Evolutionary conservation across 2,797 vertebrate species (phyloP), one percentile per base, ranked within the genome.

Genomic region (Sebastes nivosus): DNA sequence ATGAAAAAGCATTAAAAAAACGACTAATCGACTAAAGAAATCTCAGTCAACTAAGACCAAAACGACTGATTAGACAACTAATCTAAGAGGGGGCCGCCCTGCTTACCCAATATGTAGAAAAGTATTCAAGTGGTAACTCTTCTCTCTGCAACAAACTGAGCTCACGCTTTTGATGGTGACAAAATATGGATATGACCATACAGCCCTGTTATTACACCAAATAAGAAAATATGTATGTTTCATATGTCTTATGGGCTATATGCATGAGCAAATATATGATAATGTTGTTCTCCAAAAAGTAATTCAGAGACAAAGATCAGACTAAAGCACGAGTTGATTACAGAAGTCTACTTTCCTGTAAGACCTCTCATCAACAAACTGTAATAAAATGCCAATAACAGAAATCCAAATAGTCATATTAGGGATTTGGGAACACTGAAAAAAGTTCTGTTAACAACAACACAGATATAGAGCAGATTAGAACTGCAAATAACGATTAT

Each of bases 371-470:
- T 36, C 2, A 42, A 67, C 18, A 52, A 29, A 12, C 3, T 20
- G 22, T 46, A 30, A 12, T 29, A n/a, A 50, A 67, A 36, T 7
- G 1, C 64, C 24, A 25, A 50, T 29, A 20, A 13, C 11, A 54
- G 46, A 70, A 70, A 70, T 27, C 6, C 22, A 27, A 59, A 58
- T 34, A 25, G 4, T 22, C 10, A 0, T 29, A 38, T 38, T 38
- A 0, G 12, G 36, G 36, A 22, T 46, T n/a, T 25, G 2, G 16
- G 10, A 50, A 0, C 18, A 0, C 46, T 9, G 4, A 3, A 58
- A 61, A 38, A 55, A 18, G 2, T 52, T 10, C 7, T 18, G 14
- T 36, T 12, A 46, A 57, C 16, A 50, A 30, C n/a, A 27, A 32
- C 18, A 18, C 18, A 24, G 6, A 25, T 63, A 8, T 25, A 3